Percentiles rank a stretch among this genome's conserved stretches.
Evolutionary conservation across 2,888 invertebrate genomes (phyloP).

Genomic region (Hydroisotoma schaefferi): DNA sequence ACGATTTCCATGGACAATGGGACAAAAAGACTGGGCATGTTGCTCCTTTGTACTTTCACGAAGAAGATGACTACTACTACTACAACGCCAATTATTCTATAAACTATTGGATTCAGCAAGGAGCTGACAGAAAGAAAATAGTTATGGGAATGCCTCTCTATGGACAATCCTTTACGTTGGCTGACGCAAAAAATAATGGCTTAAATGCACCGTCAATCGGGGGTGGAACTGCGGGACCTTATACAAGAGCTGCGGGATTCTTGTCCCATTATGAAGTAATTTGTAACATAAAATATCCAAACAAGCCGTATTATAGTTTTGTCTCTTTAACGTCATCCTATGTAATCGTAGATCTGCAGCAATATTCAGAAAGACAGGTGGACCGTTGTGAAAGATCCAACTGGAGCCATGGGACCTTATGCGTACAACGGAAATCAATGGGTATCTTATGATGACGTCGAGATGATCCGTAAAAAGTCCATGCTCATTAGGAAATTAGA

Average conservation of each 20-base stretch:
- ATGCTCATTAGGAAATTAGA: constrained; percentile 46
- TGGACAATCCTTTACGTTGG: constrained; percentile 50
- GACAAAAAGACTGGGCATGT: constrained; percentile 51
- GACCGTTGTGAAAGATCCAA: constrained; percentile 57
- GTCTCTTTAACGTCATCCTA: constrained; percentile 52
- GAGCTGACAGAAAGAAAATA: constrained; percentile 64
- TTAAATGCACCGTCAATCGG: constrained; percentile 63
- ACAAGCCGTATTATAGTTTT: constrained; percentile 39
- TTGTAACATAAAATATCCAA: constrained; percentile 4
- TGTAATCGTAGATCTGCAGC: constrained; percentile 64
- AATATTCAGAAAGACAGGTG: constrained; percentile 54
- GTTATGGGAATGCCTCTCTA: constrained; percentile 61
- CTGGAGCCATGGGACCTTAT: constrained; percentile 68
- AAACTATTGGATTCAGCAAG: constrained; percentile 67
- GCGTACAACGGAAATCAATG: constrained; percentile 69
- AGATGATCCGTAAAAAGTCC: constrained; percentile 61
- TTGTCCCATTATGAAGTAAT: background rate
- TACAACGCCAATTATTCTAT: constrained; percentile 60
- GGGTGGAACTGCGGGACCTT: constrained; percentile 67
- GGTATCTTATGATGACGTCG: constrained; percentile 70
- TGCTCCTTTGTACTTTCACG: constrained; percentile 50
- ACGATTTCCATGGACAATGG: constrained; percentile 51
- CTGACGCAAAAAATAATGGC: constrained; percentile 54
- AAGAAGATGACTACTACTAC: constrained; percentile 45
- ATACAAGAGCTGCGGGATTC: constrained; percentile 53